These are phyloP conservation scores for Pseudomugil tenellus DNA, from an alignment of 2,797 vertebrate genomes.

Conservation along the genomic window DNA sequence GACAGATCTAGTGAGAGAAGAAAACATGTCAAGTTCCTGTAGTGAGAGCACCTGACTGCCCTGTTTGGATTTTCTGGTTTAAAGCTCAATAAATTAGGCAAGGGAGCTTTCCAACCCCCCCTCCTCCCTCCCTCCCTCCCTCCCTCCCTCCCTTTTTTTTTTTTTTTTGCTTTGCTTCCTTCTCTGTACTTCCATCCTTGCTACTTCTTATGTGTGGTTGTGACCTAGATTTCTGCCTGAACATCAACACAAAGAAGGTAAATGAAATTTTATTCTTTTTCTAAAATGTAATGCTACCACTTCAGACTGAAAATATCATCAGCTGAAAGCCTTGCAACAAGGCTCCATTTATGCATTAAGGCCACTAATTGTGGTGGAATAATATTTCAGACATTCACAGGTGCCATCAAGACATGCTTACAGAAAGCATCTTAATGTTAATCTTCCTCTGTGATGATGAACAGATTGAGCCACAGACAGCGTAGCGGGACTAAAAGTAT, in stretches of 20 bases:
- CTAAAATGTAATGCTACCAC: background rate
- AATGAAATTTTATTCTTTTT: background rate
- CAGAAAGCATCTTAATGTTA: no score
- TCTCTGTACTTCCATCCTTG: background rate
- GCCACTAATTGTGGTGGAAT: background rate
- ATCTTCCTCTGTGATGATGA: background rate
- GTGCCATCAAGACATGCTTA: background rate
- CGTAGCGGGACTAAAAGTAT: no score
- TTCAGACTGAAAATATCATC: background rate
- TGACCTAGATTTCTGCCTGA: conserved; percentile 9
- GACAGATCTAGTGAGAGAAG: background rate
- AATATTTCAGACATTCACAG: background rate
- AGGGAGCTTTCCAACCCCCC: background rate
- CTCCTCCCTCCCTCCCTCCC: no score
- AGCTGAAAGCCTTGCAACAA: background rate
- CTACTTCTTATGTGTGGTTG: background rate
- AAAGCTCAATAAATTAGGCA: background rate
- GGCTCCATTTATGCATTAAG: background rate
- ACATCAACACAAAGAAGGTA: background rate
- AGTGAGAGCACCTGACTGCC: background rate
- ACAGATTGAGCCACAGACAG: no score
- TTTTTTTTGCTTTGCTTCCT: background rate
- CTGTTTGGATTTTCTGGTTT: background rate
- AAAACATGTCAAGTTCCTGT: background rate
- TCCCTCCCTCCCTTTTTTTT: no score